phyloP scores from a whole-genome alignment of 1,140 invertebrate species.

The Diabrotica virgifera region DNA sequence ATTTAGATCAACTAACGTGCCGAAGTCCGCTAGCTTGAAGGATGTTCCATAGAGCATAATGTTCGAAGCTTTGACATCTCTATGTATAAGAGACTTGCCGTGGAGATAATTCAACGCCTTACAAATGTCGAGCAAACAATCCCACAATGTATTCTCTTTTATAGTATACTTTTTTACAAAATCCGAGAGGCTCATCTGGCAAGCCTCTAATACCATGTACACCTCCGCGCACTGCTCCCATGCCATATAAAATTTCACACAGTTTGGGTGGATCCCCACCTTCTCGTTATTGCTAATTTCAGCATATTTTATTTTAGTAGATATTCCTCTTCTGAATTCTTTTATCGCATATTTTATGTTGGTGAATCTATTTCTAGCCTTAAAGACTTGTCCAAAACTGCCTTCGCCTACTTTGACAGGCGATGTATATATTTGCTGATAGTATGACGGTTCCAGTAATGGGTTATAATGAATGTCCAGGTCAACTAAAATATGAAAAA shows the following conservation, averaged over 20 bases:
- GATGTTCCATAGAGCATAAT: slow-evolving; percentile 61
- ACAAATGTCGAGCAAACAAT: slow-evolving; percentile 48
- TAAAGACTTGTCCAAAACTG: too few relatives aligned
- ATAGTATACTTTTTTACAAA: slow-evolving; percentile 49
- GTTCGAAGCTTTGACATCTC: slow-evolving; percentile 78
- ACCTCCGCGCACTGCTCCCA: slow-evolving; percentile 72
- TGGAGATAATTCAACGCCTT: slow-evolving; percentile 38
- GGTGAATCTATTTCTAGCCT: too few relatives aligned
- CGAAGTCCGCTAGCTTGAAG: slow-evolving; percentile 75
- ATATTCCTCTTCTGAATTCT: too few relatives aligned
- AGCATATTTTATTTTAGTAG: too few relatives aligned
- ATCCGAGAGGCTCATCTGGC: slow-evolving; percentile 52
- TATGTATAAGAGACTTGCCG: slow-evolving; percentile 59
- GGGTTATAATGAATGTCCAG: too few relatives aligned
- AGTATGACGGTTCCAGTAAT: too few relatives aligned
- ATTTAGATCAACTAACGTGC: slow-evolving; percentile 65
- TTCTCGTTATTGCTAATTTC: too few relatives aligned
- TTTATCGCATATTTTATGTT: too few relatives aligned
- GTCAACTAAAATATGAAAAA: too few relatives aligned
- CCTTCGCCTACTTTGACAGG: too few relatives aligned
- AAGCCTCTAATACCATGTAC: slow-evolving; percentile 74
- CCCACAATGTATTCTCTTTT: slow-evolving; percentile 49
- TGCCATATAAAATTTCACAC: slow-evolving; percentile 63
- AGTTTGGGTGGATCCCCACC: too few relatives aligned
- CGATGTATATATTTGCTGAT: too few relatives aligned